A percentile compares a stretch with the other conserved stretches of the same genome.
Conservation (phyloP, 1,140 invertebrate species). For the Neodiprion lecontei region DNA sequence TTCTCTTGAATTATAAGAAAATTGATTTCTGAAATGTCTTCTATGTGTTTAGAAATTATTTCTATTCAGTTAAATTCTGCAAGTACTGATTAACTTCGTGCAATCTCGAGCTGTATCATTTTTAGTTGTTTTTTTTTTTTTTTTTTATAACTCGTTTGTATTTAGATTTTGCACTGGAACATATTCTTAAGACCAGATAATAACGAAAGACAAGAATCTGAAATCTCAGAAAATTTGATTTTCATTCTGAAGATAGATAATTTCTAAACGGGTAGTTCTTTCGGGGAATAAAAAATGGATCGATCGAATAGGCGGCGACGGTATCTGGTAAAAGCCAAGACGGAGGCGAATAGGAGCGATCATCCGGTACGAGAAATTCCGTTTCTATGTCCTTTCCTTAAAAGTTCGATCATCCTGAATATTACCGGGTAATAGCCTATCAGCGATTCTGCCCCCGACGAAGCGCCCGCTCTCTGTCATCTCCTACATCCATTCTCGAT, state of each 20-base stretch:
- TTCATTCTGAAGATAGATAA: neutral
- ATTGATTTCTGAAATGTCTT: too few relatives aligned
- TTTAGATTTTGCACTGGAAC: too few relatives aligned
- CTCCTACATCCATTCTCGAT: neutral
- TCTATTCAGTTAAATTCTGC: too few relatives aligned
- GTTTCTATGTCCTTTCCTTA: neutral
- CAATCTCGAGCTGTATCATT: too few relatives aligned
- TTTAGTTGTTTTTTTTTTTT: too few relatives aligned
- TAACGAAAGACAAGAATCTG: neutral
- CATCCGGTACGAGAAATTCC: neutral
- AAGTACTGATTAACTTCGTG: too few relatives aligned
- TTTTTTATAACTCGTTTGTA: too few relatives aligned
- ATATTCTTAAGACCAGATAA: neutral
- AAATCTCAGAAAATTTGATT: neutral
- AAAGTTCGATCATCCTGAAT: neutral
- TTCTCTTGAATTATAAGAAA: too few relatives aligned
- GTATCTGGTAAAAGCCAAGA: neutral
- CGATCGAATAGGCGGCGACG: neutral
- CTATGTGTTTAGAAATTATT: too few relatives aligned
- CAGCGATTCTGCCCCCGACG: neutral
- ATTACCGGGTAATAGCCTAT: conserved; percentile 7
- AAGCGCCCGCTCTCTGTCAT: neutral
- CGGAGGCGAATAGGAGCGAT: too few relatives aligned
- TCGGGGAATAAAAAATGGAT: neutral
- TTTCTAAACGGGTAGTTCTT: neutral